phyloP scores from a whole-genome alignment of 1,140 invertebrate genomes.

The Rhynchophorus ferrugineus region DNA sequence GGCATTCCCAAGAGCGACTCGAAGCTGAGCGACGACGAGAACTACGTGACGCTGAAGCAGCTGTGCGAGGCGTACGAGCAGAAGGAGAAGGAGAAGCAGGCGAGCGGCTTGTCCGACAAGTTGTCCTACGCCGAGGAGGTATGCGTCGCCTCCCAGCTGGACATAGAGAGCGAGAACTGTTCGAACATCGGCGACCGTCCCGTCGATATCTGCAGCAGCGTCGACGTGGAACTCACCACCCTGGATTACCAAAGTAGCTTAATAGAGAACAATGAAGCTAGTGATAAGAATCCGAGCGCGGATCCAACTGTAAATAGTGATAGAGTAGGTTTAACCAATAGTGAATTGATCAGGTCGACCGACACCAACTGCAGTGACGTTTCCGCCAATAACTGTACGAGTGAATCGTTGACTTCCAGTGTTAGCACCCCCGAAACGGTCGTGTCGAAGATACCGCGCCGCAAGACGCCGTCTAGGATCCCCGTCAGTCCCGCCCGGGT shows the following conservation, averaged over 20 bases:
- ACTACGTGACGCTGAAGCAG: conserved; percentile 39
- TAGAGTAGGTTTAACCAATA: conserved; percentile 19
- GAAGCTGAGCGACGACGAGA: conserved; percentile 31
- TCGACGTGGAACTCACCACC: conserved; percentile 33
- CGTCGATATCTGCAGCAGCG: conserved; percentile 39
- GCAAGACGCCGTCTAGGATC: conserved; percentile 32
- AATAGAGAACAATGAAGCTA: conserved; percentile 11
- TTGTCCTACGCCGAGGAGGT: conserved; percentile 59
- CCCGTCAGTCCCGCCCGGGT: conserved; percentile 29
- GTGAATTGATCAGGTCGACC: conserved; percentile 30
- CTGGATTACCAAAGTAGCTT: conserved; percentile 27
- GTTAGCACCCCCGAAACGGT: conserved; percentile 56
- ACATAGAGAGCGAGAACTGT: conserved; percentile 41
- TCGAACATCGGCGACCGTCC: conserved; percentile 36
- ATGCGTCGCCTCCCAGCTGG: conserved; percentile 44
- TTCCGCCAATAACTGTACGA: conserved; percentile 33
- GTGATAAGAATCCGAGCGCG: conserved; percentile 8
- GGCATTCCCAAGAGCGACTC: conserved; percentile 22
- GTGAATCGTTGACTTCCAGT: conserved; percentile 59
- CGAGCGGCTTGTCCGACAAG: conserved; percentile 26
- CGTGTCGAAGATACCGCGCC: conserved; percentile 37
- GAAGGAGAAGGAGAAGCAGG: conserved; percentile 28
- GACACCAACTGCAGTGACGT: conserved; percentile 28
- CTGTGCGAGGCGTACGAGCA: conserved; percentile 30
- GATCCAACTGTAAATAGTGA: conserved; percentile 13